These are phyloP conservation scores for Dynastes hyllus DNA, from an alignment of 2,888 invertebrate genomes.

Conservation along the genomic window DNA sequence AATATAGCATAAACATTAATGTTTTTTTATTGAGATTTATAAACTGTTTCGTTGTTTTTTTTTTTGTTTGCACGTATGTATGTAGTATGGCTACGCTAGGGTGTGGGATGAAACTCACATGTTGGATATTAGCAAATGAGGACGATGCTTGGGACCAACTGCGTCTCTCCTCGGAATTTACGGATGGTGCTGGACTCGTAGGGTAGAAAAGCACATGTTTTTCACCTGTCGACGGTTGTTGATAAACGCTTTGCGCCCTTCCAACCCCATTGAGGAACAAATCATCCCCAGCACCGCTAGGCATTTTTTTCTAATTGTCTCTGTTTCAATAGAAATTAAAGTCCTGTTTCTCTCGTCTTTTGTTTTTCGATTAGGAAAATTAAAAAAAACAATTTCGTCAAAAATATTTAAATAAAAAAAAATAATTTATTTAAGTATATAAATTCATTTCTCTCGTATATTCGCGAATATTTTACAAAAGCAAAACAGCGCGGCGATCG, in stretches of 20 bases:
- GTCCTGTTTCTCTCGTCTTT: no score
- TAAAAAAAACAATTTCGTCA: no score
- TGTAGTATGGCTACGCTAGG: background rate
- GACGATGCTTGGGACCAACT: conserved; percentile 67
- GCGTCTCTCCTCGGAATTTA: conserved; percentile 66
- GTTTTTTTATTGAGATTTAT: no score
- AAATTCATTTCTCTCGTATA: no score
- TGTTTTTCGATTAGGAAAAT: no score
- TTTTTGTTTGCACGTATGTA: background rate
- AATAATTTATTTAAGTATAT: no score
- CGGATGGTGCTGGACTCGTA: conserved; percentile 69
- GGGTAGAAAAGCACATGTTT: conserved; percentile 72
- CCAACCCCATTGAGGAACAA: conserved; percentile 68
- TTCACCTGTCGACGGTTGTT: conserved; percentile 70
- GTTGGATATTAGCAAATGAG: conserved; percentile 60
- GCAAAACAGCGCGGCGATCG: background rate
- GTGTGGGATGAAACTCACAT: conserved; percentile 60
- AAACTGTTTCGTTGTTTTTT: no score
- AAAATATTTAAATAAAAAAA: no score
- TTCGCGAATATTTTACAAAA: background rate
- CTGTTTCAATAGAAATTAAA: background rate
- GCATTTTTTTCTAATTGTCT: conserved; percentile 60
- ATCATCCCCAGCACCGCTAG: conserved; percentile 67
- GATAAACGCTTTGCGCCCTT: conserved; percentile 69
- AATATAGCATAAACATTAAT: no score